Evolutionary conservation across 2,888 invertebrate genomes (phyloP).

Genomic region (Dryadula phaetusa): DNA sequence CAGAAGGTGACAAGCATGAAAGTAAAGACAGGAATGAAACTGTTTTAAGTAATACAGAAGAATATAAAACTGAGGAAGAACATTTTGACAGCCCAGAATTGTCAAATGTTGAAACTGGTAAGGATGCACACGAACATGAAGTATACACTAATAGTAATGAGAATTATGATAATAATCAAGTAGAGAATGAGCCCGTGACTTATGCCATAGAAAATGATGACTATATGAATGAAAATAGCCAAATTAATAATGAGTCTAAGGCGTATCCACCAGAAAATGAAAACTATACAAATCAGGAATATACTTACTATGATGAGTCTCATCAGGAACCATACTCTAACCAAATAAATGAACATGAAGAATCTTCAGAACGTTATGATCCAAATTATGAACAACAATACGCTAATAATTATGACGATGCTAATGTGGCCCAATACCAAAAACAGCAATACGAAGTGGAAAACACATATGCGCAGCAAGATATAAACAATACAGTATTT

Average conservation of each 20-base stretch:
- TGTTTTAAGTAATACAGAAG: slow-evolving; percentile 13
- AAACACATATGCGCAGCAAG: slow-evolving; percentile 47
- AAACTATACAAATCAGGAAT: slow-evolving; percentile 55
- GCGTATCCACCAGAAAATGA: slow-evolving; percentile 43
- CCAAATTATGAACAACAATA: slow-evolving; percentile 69
- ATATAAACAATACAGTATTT: slow-evolving; percentile 27
- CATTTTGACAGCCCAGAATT: neutral
- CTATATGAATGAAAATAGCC: slow-evolving; percentile 48
- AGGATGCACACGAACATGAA: neutral
- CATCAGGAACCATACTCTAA: slow-evolving; percentile 55
- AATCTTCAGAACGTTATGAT: slow-evolving; percentile 63
- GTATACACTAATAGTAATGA: neutral
- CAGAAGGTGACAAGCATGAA: neutral
- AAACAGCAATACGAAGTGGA: slow-evolving; percentile 48
- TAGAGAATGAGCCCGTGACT: slow-evolving; percentile 51
- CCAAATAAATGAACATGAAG: slow-evolving; percentile 64
- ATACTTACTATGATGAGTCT: slow-evolving; percentile 60
- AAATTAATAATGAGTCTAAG: slow-evolving; percentile 44
- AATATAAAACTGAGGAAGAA: neutral
- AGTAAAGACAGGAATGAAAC: neutral
- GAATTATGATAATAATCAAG: neutral
- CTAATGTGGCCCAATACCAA: slow-evolving; percentile 24
- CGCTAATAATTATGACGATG: slow-evolving; percentile 38
- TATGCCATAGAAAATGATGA: slow-evolving; percentile 46
- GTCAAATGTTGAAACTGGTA: neutral